A percentile compares a stretch with the other conserved stretches of the same genome.
These are phyloP conservation scores for Lordiphosa andalusiaca DNA, from an alignment of 2,888 invertebrate genomes.

Conservation along the genomic window DNA sequence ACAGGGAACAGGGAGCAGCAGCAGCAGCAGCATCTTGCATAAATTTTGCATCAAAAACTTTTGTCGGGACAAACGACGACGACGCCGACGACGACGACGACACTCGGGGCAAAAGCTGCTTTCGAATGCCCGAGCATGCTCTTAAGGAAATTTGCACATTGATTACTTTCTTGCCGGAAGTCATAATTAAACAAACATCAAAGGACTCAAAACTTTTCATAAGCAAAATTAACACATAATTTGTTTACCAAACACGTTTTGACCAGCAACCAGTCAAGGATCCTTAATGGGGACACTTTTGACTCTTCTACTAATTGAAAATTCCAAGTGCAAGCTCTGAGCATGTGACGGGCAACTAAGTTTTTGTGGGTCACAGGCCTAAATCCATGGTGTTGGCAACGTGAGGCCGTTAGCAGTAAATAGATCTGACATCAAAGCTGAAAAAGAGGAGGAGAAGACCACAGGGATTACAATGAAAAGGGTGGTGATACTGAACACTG, in stretches of 20 bases:
- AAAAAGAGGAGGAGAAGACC: too few species aligned
- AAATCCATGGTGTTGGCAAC: too few species aligned
- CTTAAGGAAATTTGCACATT: constrained; percentile 62
- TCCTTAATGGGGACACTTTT: constrained; percentile 30
- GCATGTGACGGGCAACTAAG: constrained; percentile 9
- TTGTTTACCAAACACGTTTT: constrained; percentile 71
- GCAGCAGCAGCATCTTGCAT: constrained; percentile 42
- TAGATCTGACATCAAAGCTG: too few species aligned
- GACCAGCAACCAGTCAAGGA: constrained; percentile 35
- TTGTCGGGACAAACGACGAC: constrained; percentile 10
- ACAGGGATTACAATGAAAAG: too few species aligned
- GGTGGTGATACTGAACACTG: too few species aligned
- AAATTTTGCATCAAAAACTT: constrained; percentile 46
- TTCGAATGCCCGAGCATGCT: constrained; percentile 26
- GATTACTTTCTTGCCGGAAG: constrained; percentile 65
- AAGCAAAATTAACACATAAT: constrained; percentile 66
- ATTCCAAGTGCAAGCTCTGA: constrained; percentile 62
- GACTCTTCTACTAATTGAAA: constrained; percentile 65
- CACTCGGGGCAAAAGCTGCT: constrained; percentile 28
- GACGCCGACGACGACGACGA: constrained; percentile 17
- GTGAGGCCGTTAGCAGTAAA: too few species aligned
- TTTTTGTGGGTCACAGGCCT: too few species aligned
- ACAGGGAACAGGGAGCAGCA: constrained; percentile 15
- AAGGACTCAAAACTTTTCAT: constrained; percentile 46
- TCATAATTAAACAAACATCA: constrained; percentile 69